Base-by-base conservation (phyloP, 2,888 invertebrate genomes). In the Pelosia muscerda region DNA sequence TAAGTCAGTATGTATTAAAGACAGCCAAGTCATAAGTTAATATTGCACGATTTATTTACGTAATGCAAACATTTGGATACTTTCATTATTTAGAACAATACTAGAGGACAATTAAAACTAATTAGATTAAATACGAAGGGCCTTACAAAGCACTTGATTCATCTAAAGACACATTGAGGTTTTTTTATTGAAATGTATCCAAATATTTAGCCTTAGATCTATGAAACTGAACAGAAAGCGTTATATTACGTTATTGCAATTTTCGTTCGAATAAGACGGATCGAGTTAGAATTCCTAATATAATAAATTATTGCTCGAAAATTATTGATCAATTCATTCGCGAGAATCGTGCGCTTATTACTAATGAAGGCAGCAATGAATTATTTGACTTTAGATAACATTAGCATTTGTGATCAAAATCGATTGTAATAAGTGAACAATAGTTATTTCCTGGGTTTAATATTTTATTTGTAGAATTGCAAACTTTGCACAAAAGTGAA, bases 1-100 rank as follows among this genome's bases (percentile, higher is more conserved):
- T 85, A 85, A 84, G 82, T 83, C 76, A 79, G 72, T 76, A 74
- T 79, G 73, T 79, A 69, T 76, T 76, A 80, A 71, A 79, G 78
- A 83, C 79, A 85, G 77, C 77, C 71, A 71, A 84, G 67, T 84
- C 87, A 86, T 88, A 88, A 85, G 83, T 83, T 73, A 77, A 76
- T 86, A 85, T 85, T 87, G 84, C 84, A 87, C 79, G 81, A 82
- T 80, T 77, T 71, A 78, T 76, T 77, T 73, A 73, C 70, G 70
- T 63, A 65, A 66, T 25, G 38, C 74, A 77, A 49, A 76, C 78
- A 76, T 81, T 80, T 80, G 80, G 78, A 81, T 75, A 79, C 71
- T 66, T 73, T 70, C 9, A 66, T 34, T 54, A 55, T 28, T 57
- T 65, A 60, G 6, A 54, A 42, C 34, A 26, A 62, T 49, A 42